Evolutionary conservation across 1,140 invertebrate species (phyloP).

Genomic region (Psix sp.): DNA sequence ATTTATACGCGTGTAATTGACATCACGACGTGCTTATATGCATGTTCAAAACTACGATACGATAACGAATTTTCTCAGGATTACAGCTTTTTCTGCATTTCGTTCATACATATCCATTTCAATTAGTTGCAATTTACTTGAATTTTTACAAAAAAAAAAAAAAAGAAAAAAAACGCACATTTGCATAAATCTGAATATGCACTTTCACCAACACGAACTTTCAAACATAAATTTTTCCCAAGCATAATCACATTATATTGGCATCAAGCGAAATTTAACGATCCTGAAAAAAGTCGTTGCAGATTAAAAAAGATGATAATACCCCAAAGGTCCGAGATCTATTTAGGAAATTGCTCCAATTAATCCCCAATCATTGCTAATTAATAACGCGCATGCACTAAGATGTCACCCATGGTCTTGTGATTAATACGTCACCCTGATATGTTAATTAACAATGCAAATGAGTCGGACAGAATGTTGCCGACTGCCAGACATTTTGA

Average conservation of each 20-base stretch:
- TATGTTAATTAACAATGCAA: conserved; percentile 58
- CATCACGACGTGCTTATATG: conserved; percentile 43
- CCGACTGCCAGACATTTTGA: too few relatives aligned
- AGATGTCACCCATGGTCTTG: conserved; percentile 63
- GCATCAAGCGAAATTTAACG: too few relatives aligned
- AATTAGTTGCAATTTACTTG: too few relatives aligned
- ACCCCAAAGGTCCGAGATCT: conserved; percentile 13
- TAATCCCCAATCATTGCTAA: conserved; percentile 69
- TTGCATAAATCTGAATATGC: too few relatives aligned
- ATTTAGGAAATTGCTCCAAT: conserved; percentile 57
- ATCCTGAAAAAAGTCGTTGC: conserved; percentile 28
- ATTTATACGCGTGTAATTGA: conserved; percentile 45
- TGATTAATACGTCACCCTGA: conserved; percentile 65
- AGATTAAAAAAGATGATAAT: conserved; percentile 2
- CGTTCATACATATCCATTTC: too few relatives aligned
- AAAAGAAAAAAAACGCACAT: too few relatives aligned
- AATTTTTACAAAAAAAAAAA: neutral
- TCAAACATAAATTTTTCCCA: too few relatives aligned
- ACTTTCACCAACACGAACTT: too few relatives aligned
- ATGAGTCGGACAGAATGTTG: conserved; percentile 32
- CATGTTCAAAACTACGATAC: conserved; percentile 26
- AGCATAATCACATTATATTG: too few relatives aligned
- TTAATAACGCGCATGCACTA: conserved; percentile 78
- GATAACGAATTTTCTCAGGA: conserved; percentile 26
- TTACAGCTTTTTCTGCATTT: neutral